phyloP scores from a whole-genome alignment of 2,113 vertebrate species.

The Cryptomyrus ogoouensis region DNA sequence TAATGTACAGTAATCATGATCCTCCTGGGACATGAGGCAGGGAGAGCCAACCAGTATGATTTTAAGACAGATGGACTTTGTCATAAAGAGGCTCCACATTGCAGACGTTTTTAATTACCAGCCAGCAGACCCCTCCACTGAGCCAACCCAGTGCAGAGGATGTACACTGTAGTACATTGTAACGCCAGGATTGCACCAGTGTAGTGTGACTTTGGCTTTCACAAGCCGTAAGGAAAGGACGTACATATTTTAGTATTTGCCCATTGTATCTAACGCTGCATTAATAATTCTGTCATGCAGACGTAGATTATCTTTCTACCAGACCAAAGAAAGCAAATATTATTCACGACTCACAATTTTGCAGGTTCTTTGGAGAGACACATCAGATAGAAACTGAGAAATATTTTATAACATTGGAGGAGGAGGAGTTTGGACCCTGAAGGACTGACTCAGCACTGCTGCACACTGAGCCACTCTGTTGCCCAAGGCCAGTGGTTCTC shows the following conservation, averaged over 20 bases:
- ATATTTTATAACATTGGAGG: background rate
- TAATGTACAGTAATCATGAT: background rate
- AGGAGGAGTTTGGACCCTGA: background rate
- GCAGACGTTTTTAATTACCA: background rate
- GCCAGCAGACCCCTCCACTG: background rate
- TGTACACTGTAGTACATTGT: slow-evolving; percentile 32
- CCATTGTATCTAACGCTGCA: slow-evolving; percentile 26
- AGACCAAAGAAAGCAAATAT: slow-evolving; percentile 43
- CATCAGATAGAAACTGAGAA: slow-evolving; percentile 21
- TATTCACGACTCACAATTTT: slow-evolving; percentile 39
- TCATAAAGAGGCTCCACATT: background rate
- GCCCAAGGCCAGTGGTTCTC: background rate
- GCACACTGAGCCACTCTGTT: background rate
- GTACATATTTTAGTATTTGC: slow-evolving; percentile 22
- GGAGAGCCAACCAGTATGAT: background rate
- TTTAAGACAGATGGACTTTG: background rate
- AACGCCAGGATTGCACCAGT: background rate
- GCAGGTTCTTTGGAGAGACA: slow-evolving; percentile 35
- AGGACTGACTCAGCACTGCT: background rate
- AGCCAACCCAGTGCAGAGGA: slow-evolving; percentile 23
- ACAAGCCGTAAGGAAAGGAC: background rate
- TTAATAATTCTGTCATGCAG: slow-evolving; percentile 27
- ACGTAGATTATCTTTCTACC: slow-evolving; percentile 32
- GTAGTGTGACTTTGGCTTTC: background rate
- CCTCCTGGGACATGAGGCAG: background rate